A percentile compares a stretch with the other conserved stretches of the same genome.
Evolutionary conservation across 2,888 invertebrate species (phyloP).

Genomic region (Coleophora flavipennella): DNA sequence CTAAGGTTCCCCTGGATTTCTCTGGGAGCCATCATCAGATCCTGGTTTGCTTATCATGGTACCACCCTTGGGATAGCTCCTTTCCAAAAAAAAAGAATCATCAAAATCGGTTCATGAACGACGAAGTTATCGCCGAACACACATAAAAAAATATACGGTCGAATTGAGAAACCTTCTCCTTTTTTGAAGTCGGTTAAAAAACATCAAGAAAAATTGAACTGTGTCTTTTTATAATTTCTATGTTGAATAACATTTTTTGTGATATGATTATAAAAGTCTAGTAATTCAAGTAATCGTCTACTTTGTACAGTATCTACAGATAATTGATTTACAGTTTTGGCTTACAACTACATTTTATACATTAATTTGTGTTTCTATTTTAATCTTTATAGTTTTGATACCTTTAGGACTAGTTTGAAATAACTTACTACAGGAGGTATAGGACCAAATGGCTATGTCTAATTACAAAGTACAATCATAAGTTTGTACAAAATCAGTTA

Average conservation of each 20-base stretch:
- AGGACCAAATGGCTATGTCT: slow-evolving; percentile 59
- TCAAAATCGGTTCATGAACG: too few relatives aligned
- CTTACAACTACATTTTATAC: slow-evolving; percentile 22
- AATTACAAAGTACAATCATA: slow-evolving; percentile 52
- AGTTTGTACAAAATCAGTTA: slow-evolving; percentile 54
- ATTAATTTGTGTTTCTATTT: slow-evolving; percentile 20
- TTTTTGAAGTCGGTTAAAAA: too few relatives aligned
- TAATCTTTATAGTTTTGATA: slow-evolving; percentile 33
- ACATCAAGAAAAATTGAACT: too few relatives aligned
- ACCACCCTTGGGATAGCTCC: too few relatives aligned
- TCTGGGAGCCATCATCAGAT: too few relatives aligned
- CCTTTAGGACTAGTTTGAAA: slow-evolving; percentile 66
- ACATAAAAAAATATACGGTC: too few relatives aligned
- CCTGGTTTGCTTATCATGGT: too few relatives aligned
- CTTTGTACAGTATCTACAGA: slow-evolving; percentile 67
- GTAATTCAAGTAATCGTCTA: slow-evolving; percentile 52
- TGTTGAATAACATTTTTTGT: slow-evolving; percentile 42
- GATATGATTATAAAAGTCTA: slow-evolving; percentile 71
- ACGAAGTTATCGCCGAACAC: too few relatives aligned
- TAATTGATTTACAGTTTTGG: slow-evolving; percentile 42
- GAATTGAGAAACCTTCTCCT: too few relatives aligned
- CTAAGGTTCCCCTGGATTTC: too few relatives aligned
- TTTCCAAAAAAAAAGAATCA: too few relatives aligned
- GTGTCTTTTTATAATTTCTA: too few relatives aligned
- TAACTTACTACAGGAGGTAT: slow-evolving; percentile 66